Conservation (phyloP, 2,888 invertebrate genomes). For the Apoda limacodes region DNA sequence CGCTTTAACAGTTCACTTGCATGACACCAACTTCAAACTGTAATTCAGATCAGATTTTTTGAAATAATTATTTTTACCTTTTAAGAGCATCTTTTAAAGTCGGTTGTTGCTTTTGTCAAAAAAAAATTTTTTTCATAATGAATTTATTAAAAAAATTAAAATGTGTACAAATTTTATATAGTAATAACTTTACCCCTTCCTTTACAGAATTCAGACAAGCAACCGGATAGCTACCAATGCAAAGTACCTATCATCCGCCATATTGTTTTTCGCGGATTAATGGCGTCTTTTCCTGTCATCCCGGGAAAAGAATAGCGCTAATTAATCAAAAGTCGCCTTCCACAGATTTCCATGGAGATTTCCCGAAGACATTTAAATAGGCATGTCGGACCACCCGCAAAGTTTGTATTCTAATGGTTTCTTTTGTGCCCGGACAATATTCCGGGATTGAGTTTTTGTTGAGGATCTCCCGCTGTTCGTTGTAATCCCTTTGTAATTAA, state of each 20-base stretch:
- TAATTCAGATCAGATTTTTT: too few relatives aligned
- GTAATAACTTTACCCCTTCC: too few relatives aligned
- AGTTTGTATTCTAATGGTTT: slow-evolving; percentile 47
- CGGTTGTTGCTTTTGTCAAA: too few relatives aligned
- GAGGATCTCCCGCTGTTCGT: slow-evolving; percentile 27
- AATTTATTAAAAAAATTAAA: too few relatives aligned
- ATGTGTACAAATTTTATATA: too few relatives aligned
- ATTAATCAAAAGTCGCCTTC: slow-evolving; percentile 65
- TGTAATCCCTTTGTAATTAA: slow-evolving; percentile 47
- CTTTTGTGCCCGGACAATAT: slow-evolving; percentile 50
- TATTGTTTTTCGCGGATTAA: slow-evolving; percentile 56
- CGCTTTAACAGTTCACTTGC: too few relatives aligned
- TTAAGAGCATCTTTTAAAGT: too few relatives aligned
- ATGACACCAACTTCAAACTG: too few relatives aligned
- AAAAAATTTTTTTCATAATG: too few relatives aligned
- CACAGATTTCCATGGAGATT: slow-evolving; percentile 65
- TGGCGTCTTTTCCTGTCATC: slow-evolving; percentile 43
- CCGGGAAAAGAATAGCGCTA: slow-evolving; percentile 62
- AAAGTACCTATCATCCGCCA: slow-evolving; percentile 35
- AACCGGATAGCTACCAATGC: slow-evolving; percentile 53
- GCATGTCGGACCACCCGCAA: slow-evolving; percentile 43
- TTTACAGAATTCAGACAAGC: too few relatives aligned
- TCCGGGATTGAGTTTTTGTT: slow-evolving; percentile 53
- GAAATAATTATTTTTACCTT: too few relatives aligned
- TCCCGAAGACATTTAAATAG: slow-evolving; percentile 24